Evolutionary conservation across 64 coral and sea anemone genomes (phyloP).

Genomic region (Pocillopora damicornis): DNA sequence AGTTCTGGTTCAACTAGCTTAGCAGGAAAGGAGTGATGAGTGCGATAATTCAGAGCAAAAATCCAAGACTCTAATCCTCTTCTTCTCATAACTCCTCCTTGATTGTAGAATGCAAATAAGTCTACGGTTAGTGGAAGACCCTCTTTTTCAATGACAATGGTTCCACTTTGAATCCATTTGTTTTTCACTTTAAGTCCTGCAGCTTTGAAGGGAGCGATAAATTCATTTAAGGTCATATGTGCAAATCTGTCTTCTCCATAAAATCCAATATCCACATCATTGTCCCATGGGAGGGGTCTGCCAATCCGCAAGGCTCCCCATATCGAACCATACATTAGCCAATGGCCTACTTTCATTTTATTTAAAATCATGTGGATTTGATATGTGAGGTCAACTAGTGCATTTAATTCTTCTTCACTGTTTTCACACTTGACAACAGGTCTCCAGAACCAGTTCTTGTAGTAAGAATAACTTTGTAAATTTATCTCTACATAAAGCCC

Average conservation of each 20-base stretch:
- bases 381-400: constrained; percentile 5
- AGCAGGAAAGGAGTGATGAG: constrained; percentile 53
- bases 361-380: constrained; percentile 45
- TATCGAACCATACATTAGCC: constrained; percentile 54
- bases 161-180: constrained; percentile 64
- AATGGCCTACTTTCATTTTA: constrained; percentile 19
- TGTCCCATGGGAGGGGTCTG: constrained; percentile 59
- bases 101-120: constrained; percentile 59
- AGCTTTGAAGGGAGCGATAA: constrained; percentile 33
- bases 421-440: constrained; percentile 6
- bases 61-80: constrained; percentile 49
- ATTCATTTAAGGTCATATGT: constrained; percentile 15
- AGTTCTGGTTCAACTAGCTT: constrained; percentile 53
- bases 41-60: constrained; percentile 44
- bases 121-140: constrained; percentile 30
- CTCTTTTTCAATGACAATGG: constrained; percentile 37
- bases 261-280: constrained; percentile 68
- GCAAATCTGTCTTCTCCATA: constrained; percentile 26
- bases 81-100: constrained; percentile 40
- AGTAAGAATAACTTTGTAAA: constrained; percentile 8
- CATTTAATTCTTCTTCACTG: constrained; percentile 24
- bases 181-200: constrained; percentile 25
- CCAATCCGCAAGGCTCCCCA: constrained; percentile 34
- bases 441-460: constrained; percentile 19
- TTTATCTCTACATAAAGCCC: not conserved